Evolutionary conservation across 2,888 invertebrate genomes (phyloP).

Genomic region (Drosophila monieri): DNA sequence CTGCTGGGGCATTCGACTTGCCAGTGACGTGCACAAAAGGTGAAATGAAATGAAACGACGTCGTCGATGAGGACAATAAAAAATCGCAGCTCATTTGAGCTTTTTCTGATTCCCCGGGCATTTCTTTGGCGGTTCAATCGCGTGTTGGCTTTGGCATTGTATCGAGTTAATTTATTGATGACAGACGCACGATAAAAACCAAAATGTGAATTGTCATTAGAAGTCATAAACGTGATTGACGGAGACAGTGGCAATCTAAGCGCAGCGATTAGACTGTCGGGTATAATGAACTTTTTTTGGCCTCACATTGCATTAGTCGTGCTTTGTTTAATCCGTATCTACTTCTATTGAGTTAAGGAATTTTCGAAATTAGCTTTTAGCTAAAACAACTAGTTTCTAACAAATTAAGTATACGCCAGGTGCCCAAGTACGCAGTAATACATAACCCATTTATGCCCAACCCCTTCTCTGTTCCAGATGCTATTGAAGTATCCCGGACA

Average conservation of each 20-base stretch:
- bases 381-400: too few species aligned
- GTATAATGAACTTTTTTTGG: conserved; percentile 49
- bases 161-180: conserved; percentile 82
- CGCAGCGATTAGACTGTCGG: conserved; percentile 24
- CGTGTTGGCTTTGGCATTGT: conserved; percentile 71
- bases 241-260: conserved; percentile 35
- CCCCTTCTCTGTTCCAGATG: conserved; percentile 2
- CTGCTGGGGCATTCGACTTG: conserved; percentile 65
- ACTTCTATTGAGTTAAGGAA: neutral
- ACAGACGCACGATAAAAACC: conserved; percentile 81
- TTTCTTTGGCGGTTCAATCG: conserved; percentile 60
- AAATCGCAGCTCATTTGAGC: conserved; percentile 78
- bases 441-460: neutral
- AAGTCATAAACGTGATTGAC: conserved; percentile 78
- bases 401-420: conserved; percentile 6
- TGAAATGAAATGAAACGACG: conserved; percentile 72
- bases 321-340: conserved; percentile 18
- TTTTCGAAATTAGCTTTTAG: neutral
- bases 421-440: neutral
- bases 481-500: neutral
- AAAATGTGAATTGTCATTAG: conserved; percentile 80
- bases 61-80: conserved; percentile 65
- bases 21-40: conserved; percentile 67
- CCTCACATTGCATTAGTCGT: neutral
- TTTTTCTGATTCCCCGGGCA: conserved; percentile 65